A percentile compares a stretch with the other conserved stretches of the same genome.
phyloP scores from a whole-genome alignment of 2,888 invertebrate genomes.

The Digitonthophagus gazella region DNA sequence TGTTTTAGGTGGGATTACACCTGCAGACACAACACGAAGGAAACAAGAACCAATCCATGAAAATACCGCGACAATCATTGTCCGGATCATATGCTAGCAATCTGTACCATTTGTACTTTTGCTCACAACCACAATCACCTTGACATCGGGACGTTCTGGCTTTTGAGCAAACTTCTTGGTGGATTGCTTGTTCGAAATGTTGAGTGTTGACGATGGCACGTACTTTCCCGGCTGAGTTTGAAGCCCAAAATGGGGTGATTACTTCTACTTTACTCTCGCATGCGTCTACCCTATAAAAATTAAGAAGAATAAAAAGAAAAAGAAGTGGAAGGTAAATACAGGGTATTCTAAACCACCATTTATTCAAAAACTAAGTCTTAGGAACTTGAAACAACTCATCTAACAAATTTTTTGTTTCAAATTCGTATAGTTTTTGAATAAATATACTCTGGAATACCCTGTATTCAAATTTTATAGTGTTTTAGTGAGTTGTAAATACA shows the following conservation, averaged over 20 bases:
- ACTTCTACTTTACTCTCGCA: slow-evolving; percentile 92
- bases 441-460: too few relatives aligned
- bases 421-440: too few relatives aligned
- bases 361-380: too few relatives aligned
- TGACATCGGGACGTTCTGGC: slow-evolving; percentile 75
- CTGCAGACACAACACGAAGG: slow-evolving; percentile 91
- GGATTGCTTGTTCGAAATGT: slow-evolving; percentile 92
- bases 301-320: neutral
- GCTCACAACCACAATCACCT: slow-evolving; percentile 87
- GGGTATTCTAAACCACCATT: too few relatives aligned
- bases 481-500: too few relatives aligned
- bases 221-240: slow-evolving; percentile 87
- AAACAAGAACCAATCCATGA: slow-evolving; percentile 93
- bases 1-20: slow-evolving; percentile 47
- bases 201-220: slow-evolving; percentile 91
- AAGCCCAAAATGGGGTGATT: slow-evolving; percentile 92
- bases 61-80: slow-evolving; percentile 90
- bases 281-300: slow-evolving; percentile 70
- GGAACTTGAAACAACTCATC: too few relatives aligned
- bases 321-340: neutral
- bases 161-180: slow-evolving; percentile 91
- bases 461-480: too few relatives aligned
- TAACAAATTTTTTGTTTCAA: too few relatives aligned
- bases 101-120: slow-evolving; percentile 85
- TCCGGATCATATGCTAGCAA: slow-evolving; percentile 88